Percentiles rank a stretch among this genome's conserved stretches.
phyloP scores from a whole-genome alignment of 2,888 invertebrate species.

The Homarus gammarus region DNA sequence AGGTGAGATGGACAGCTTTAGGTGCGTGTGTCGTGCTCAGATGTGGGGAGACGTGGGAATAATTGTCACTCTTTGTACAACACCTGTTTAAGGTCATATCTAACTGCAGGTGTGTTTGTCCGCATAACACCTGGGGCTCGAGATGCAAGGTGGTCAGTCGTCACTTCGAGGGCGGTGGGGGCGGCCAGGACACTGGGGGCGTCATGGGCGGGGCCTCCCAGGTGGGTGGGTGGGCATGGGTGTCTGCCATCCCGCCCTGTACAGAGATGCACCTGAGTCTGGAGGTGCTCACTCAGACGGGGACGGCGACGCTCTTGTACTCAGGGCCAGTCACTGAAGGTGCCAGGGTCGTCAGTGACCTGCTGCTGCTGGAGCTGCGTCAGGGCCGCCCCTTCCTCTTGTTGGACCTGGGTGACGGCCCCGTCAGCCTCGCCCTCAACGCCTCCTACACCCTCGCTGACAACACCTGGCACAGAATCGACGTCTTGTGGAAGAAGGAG shows the following conservation, averaged over 20 bases:
- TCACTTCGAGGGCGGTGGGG: slow-evolving; percentile 50
- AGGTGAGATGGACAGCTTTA: background rate
- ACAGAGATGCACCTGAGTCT: slow-evolving; percentile 89
- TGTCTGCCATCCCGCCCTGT: slow-evolving; percentile 91
- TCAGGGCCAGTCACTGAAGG: slow-evolving; percentile 37
- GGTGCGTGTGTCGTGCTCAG: too few species aligned
- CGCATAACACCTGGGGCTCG: slow-evolving; percentile 89
- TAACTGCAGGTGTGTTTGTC: slow-evolving; percentile 85
- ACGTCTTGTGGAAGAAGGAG: slow-evolving; percentile 84
- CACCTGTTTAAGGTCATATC: too few species aligned
- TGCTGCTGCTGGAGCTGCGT: slow-evolving; percentile 91
- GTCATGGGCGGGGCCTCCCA: background rate
- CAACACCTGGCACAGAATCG: slow-evolving; percentile 92
- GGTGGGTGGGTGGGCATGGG: slow-evolving; percentile 87
- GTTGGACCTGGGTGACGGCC: slow-evolving; percentile 93
- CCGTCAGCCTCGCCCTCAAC: slow-evolving; percentile 83
- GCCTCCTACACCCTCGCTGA: slow-evolving; percentile 84
- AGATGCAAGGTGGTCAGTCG: slow-evolving; percentile 82
- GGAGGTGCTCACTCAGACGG: slow-evolving; percentile 87
- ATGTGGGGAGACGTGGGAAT: too few species aligned
- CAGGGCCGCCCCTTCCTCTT: slow-evolving; percentile 90
- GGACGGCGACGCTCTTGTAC: slow-evolving; percentile 93
- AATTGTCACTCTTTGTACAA: too few species aligned
- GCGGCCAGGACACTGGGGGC: background rate
- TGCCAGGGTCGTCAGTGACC: background rate